A percentile compares a stretch with the other conserved stretches of the same genome.
phyloP scores from a whole-genome alignment of 2,113 vertebrate species.

The Plecotus auritus region DNA sequence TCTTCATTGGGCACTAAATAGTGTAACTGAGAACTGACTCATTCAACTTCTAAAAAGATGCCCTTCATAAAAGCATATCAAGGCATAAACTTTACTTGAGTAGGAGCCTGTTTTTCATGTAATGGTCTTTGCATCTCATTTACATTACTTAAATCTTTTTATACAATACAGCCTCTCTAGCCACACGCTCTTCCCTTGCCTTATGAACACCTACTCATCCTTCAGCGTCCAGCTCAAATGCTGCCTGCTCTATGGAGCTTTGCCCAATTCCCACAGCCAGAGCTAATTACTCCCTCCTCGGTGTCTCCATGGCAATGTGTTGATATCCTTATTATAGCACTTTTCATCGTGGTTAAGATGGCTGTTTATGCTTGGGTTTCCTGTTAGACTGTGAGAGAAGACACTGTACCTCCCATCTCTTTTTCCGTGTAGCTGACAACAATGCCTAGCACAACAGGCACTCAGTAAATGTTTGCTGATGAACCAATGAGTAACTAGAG shows the following conservation, averaged over 20 bases:
- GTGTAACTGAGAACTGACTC: not conserved
- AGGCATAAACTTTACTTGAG: not conserved
- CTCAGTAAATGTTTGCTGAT: not conserved
- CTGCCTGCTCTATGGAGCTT: not conserved
- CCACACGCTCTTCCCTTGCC: not conserved
- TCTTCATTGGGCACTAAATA: constrained; percentile 21
- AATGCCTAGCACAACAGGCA: not conserved
- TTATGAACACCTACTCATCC: constrained; percentile 31
- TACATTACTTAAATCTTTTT: not conserved
- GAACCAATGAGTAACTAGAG: not conserved
- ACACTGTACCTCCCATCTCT: not conserved
- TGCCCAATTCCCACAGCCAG: constrained; percentile 44
- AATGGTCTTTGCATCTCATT: not conserved
- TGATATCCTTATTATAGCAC: constrained; percentile 26
- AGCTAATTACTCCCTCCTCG: constrained; percentile 22
- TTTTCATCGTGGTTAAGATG: not conserved
- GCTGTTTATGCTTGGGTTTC: not conserved
- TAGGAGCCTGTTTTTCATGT: not conserved
- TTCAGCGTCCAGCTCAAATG: constrained; percentile 13
- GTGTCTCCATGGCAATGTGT: constrained; percentile 56
- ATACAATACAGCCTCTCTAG: not conserved
- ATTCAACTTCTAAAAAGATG: not conserved
- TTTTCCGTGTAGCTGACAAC: not conserved
- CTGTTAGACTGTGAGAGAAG: not conserved
- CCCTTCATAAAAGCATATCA: not conserved